phyloP scores from a whole-genome alignment of 35 echinoderm and acorn worm species.

The Strongylocentrotus purpuratus region DNA sequence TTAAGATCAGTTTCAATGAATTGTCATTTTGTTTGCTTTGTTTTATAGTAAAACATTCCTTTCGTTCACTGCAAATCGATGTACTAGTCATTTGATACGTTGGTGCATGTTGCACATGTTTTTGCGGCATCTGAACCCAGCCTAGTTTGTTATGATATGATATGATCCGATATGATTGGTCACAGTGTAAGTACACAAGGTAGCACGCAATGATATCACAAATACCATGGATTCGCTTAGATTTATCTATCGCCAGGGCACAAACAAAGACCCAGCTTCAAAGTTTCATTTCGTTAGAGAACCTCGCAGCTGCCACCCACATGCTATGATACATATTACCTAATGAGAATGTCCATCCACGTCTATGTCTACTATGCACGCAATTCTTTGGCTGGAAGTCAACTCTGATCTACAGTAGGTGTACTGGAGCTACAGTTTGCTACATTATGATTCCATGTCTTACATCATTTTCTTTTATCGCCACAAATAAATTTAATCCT shows the following conservation, averaged over 20 bases:
- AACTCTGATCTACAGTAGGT: not conserved
- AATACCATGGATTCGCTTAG: not conserved
- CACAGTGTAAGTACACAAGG: not conserved
- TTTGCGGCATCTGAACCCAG: not conserved
- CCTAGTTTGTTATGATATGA: not conserved
- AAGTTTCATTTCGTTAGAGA: not conserved
- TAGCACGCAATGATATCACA: not conserved
- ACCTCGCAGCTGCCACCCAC: not conserved
- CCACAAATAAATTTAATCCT: not conserved
- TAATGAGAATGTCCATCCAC: slow-evolving; percentile 2
- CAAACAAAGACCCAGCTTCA: not conserved
- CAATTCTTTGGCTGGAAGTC: slow-evolving; percentile 9
- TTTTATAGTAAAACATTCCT: not conserved
- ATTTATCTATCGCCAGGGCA: not conserved
- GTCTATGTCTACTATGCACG: slow-evolving; percentile 9
- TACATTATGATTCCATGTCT: not conserved
- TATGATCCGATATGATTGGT: not conserved
- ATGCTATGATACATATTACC: slow-evolving; percentile 10
- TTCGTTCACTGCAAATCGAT: not conserved
- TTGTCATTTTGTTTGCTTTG: not conserved
- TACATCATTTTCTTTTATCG: not conserved
- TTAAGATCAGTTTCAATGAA: not conserved
- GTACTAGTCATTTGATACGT: not conserved
- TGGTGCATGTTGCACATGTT: not conserved
- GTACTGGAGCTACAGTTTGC: not conserved